phyloP scores from a whole-genome alignment of 1,140 invertebrate genomes.

The Calephelis nemesis region DNA sequence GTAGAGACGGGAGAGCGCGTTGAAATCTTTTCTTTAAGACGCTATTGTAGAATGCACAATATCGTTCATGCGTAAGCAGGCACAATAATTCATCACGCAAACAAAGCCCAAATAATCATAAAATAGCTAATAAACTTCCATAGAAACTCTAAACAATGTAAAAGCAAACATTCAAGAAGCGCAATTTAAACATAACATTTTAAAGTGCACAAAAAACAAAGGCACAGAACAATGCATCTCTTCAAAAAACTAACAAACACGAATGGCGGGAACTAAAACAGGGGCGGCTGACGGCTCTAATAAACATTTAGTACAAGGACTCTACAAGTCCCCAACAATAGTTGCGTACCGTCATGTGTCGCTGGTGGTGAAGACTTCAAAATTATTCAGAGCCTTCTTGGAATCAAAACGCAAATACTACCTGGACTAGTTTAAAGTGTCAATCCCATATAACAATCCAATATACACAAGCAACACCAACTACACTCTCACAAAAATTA shows the following conservation, averaged over 20 bases:
- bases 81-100: neutral
- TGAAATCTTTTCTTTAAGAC: conserved; percentile 58
- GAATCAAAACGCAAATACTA: conserved; percentile 27
- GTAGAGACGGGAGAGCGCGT: conserved; percentile 35
- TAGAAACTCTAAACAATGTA: conserved; percentile 27
- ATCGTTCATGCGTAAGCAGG: neutral
- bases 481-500: conserved; percentile 4
- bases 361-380: conserved; percentile 31
- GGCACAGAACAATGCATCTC: conserved; percentile 30
- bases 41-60: conserved; percentile 8
- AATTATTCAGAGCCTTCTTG: conserved; percentile 18
- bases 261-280: conserved; percentile 44
- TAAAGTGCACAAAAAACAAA: conserved; percentile 21
- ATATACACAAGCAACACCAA: neutral
- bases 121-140: conserved; percentile 18
- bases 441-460: neutral
- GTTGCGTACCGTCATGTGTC: conserved; percentile 47
- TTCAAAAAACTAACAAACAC: conserved; percentile 41
- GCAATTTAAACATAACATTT: conserved; percentile 33
- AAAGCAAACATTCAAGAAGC: conserved; percentile 27
- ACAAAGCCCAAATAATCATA: conserved; percentile 18
- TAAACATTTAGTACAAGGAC: conserved; percentile 59
- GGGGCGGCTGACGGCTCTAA: conserved; percentile 44
- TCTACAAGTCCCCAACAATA: conserved; percentile 44
- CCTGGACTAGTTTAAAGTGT: conserved; percentile 16